Evolutionary conservation across 53 echinoderm and acorn worm genomes (phyloP).

Genomic region (Holothuria leucospilota): DNA sequence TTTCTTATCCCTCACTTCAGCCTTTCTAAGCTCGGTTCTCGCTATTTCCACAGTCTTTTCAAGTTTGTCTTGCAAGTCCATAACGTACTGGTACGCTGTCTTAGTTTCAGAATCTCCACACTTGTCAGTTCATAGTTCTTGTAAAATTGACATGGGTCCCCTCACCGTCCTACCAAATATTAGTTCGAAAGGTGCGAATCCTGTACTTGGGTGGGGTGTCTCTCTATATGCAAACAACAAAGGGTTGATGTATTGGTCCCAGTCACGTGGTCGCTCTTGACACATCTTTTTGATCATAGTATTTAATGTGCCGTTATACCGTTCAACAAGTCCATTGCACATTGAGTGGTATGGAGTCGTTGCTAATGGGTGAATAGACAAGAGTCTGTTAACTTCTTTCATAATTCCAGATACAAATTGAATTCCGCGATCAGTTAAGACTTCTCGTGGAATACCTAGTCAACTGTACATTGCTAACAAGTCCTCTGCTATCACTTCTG

Average conservation of each 20-base stretch:
- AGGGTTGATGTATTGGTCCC: conserved; percentile 60
- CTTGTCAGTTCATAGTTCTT: conserved; percentile 54
- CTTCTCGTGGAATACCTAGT: conserved; percentile 51
- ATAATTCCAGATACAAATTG: conserved; percentile 59
- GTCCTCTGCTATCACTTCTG: conserved; percentile 56
- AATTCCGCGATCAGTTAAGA: conserved; percentile 55
- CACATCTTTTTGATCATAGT: conserved; percentile 58
- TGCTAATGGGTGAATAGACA: conserved; percentile 49
- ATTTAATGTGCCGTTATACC: conserved; percentile 62
- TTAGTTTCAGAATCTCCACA: conserved; percentile 40
- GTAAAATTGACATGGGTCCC: conserved; percentile 64
- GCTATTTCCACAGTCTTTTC: conserved; percentile 65
- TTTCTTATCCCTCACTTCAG: conserved; percentile 37
- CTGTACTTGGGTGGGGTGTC: conserved; percentile 58
- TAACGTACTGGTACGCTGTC: conserved; percentile 61
- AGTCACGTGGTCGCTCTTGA: conserved; percentile 62
- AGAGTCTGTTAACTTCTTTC: conserved; percentile 47
- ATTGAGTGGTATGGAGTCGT: conserved; percentile 64
- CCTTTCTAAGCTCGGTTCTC: conserved; percentile 52
- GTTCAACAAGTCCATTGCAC: conserved; percentile 65
- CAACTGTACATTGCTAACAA: conserved; percentile 54
- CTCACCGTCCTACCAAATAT: conserved; percentile 63
- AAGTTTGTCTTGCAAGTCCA: conserved; percentile 53
- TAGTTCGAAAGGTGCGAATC: conserved; percentile 72
- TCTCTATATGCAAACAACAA: conserved; percentile 62